These are phyloP conservation scores for Cybosia mesomella DNA, from an alignment of 2,888 invertebrate genomes.

Conservation along the genomic window DNA sequence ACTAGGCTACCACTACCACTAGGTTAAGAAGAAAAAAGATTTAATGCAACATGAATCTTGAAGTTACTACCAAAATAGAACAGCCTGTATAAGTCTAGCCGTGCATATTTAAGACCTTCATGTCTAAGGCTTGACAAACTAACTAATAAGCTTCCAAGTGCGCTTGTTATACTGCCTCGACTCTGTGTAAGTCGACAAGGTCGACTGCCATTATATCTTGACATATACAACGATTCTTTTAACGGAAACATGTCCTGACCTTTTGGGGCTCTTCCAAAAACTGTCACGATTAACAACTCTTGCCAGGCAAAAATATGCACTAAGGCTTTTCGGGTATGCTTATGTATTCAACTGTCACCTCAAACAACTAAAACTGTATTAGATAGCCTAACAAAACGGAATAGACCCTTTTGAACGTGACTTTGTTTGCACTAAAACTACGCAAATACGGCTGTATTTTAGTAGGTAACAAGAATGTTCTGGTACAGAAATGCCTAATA, in stretches of 20 bases:
- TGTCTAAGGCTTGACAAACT: constrained; percentile 72
- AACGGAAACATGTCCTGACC: not conserved
- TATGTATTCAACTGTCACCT: not conserved
- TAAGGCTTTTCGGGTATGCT: not conserved
- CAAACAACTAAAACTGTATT: not conserved
- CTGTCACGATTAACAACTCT: constrained; percentile 6
- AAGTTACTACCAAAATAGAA: not conserved
- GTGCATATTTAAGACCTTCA: constrained; percentile 73
- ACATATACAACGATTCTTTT: not conserved
- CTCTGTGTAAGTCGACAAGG: constrained; percentile 20
- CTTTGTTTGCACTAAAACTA: not conserved
- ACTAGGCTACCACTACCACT: too few species aligned
- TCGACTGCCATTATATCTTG: constrained; percentile 11
- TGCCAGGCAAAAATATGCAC: not conserved
- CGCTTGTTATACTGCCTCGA: constrained; percentile 14
- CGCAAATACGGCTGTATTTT: not conserved
- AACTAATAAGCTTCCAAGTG: constrained; percentile 25
- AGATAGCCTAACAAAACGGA: too few species aligned
- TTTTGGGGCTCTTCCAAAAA: constrained; percentile 13
- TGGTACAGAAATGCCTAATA: not conserved
- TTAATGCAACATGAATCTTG: not conserved
- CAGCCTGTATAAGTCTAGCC: constrained; percentile 53
- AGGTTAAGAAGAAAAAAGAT: not conserved
- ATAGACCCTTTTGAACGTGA: not conserved
- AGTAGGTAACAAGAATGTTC: too few species aligned